Evolutionary conservation across 2,797 vertebrate genomes (phyloP).

Genomic region (Acrossocheilus fasciatus): DNA sequence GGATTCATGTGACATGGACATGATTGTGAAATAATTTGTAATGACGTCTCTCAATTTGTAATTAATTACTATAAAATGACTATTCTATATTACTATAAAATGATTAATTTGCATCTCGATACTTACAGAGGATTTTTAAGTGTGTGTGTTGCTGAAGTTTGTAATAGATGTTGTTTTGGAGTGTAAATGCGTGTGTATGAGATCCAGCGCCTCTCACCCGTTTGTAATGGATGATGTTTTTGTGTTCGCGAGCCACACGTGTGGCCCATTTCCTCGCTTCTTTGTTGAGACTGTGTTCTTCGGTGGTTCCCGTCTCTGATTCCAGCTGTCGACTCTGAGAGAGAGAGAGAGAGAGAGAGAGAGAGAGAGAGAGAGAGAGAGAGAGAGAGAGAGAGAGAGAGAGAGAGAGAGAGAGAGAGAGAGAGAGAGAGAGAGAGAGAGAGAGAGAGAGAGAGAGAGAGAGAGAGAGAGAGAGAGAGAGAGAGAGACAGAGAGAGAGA

Average conservation of each 20-base stretch:
- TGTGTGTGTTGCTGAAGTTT: neutral
- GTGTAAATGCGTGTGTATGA: slow-evolving; percentile 8
- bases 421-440: slow-evolving; percentile 49
- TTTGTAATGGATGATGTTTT: slow-evolving; percentile 93
- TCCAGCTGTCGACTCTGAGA: slow-evolving; percentile 93
- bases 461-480: slow-evolving; percentile 2
- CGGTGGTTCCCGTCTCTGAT: slow-evolving; percentile 92
- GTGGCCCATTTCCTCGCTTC: slow-evolving; percentile 98
- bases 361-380: slow-evolving; percentile 2
- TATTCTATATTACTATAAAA: no score
- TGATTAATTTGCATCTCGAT: neutral
- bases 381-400: slow-evolving; percentile 21
- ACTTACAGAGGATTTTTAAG: neutral
- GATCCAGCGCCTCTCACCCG: slow-evolving; percentile 76
- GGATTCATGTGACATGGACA: neutral
- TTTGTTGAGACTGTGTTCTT: slow-evolving; percentile 99
- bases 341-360: slow-evolving; percentile 43
- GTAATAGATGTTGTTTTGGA: neutral
- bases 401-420: slow-evolving; percentile 34
- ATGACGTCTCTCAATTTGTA: no score
- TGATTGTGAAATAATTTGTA: neutral
- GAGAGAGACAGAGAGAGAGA: slow-evolving; percentile 38
- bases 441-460: slow-evolving; percentile 38
- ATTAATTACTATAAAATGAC: no score
- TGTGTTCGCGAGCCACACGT: slow-evolving; percentile 93